Base-by-base conservation (phyloP, 2,888 invertebrate genomes). In the Cylindroiulus punctatus region DNA sequence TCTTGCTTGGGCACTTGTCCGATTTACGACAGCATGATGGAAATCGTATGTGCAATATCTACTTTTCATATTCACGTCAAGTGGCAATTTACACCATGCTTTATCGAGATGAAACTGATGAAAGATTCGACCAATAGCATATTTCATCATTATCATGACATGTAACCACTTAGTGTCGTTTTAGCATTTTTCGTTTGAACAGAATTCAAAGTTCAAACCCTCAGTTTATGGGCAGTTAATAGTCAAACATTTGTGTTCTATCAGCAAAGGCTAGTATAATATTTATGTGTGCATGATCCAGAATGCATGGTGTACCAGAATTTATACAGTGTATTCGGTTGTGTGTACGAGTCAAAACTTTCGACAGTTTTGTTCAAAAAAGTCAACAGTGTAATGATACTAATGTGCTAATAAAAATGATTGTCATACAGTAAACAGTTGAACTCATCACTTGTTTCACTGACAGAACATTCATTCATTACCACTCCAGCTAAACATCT, bases 231-330 rank as follows among this genome's bases (percentile, higher is more conserved):
- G n/a, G n/a, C n/a, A n/a, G n/a, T n/a, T n/a, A n/a, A n/a, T n/a
- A 44, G 52, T 52, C 14, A n/a, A 7, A 52, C 19, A 52, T 52
- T 52, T 52, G 52, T 52, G n/a, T 52, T 52, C n/a, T 52, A 52
- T 3, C n/a, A 52, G n/a, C 52, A 19, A 5, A 19, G 52, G n/a
- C n/a, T 52, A 52, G 52, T n/a, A n/a, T n/a, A 52, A 3, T 52
- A 52, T 52, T 52, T 52, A 52, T n/a, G 52, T 52, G 52, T 52
- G 52, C 52, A 52, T 52, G 52, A 52, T 52, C 52, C 19, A 19
- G 52, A 52, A 8, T 52, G 52, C 52, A 52, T 52, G 52, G 52
- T 52, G 52, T 52, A n/a, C n/a, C 52, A 52, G 44, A 19, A n/a
- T 52, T 52, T 52, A n/a, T 52, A n/a, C 40, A 7, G 4, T 40